Conservation (phyloP, 2,113 vertebrate species). For the Lasiurus cinereus region DNA sequence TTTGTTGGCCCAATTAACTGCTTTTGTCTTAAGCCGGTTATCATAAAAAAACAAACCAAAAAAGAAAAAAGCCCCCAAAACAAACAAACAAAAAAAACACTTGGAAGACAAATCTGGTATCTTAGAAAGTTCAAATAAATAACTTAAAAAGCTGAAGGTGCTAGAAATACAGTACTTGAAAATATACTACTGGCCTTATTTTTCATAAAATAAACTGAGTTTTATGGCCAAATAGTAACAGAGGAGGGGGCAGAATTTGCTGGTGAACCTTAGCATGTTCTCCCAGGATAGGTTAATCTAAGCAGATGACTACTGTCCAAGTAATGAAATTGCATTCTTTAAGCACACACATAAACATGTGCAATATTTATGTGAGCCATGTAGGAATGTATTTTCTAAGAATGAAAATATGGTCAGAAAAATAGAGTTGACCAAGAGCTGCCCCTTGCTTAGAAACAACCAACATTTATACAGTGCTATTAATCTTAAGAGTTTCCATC, state of each 20-base stretch:
- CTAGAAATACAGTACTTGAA: neutral
- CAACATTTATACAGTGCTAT: neutral
- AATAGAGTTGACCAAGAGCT: neutral
- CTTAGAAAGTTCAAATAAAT: constrained; percentile 38
- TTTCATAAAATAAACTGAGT: neutral
- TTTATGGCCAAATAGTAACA: neutral
- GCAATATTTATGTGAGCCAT: neutral
- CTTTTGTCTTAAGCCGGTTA: neutral
- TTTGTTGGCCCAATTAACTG: constrained; percentile 52
- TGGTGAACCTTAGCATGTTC: neutral
- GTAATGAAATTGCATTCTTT: neutral
- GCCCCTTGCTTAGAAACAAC: constrained; percentile 26
- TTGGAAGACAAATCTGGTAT: constrained; percentile 45
- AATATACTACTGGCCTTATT: neutral
- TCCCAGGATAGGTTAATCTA: neutral
- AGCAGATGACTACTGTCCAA: neutral
- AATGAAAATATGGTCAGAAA: constrained; percentile 7
- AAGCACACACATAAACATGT: neutral
- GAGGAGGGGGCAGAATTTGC: neutral
- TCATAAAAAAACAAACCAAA: neutral
- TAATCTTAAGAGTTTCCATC: neutral
- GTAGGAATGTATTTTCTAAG: neutral
- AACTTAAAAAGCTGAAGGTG: neutral
- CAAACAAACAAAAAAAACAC: neutral
- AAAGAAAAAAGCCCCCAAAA: no score